phyloP scores from a whole-genome alignment of 1,140 invertebrate genomes.

The Varroa destructor region DNA sequence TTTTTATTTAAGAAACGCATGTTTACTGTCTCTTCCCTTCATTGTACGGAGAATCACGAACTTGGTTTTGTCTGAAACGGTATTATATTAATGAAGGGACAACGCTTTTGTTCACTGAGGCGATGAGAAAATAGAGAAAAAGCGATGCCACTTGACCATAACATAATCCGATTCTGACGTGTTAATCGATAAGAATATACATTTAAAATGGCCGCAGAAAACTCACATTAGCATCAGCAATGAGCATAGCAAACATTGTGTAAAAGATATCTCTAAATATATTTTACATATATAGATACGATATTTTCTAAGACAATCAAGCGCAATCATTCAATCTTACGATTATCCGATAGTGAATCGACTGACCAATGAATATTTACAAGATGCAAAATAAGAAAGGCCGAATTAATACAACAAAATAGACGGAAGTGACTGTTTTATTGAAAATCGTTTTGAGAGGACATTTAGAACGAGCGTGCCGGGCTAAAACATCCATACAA shows the following conservation, averaged over 20 bases:
- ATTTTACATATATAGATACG: constrained; percentile 4
- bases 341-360: not conserved
- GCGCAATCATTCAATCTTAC: not conserved
- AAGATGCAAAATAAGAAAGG: not conserved
- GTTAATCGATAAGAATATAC: no score
- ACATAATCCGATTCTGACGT: no score
- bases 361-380: not conserved
- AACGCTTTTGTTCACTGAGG: no score
- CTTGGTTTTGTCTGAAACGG: constrained; percentile 27
- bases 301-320: not conserved
- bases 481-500: not conserved
- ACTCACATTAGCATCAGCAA: no score
- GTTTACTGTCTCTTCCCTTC: constrained; percentile 22
- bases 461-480: not conserved
- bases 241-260: not conserved
- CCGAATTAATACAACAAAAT: constrained; percentile 13
- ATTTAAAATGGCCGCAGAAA: no score
- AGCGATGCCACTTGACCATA: no score
- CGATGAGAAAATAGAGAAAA: no score
- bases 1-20: not conserved
- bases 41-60: constrained; percentile 17
- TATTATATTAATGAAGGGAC: no score
- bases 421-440: no score
- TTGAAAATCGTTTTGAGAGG: not conserved
- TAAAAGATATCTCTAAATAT: not conserved